Evolutionary conservation across 2,113 vertebrate genomes (phyloP), one percentile per base, ranked within the genome.

Genomic region (Pseudonaja textilis): DNA sequence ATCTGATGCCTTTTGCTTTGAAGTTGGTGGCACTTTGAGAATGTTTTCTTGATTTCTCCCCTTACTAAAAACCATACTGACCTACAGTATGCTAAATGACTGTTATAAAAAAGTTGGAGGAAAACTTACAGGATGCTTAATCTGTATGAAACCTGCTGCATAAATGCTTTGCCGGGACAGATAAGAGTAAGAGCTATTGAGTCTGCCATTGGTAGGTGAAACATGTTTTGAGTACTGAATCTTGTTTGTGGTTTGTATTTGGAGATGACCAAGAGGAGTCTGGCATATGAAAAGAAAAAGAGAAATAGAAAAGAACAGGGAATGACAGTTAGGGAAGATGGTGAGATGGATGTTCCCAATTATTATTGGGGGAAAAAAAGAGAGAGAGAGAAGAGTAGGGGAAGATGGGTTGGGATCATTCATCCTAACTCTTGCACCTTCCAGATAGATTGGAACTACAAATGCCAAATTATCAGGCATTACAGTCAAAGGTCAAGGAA

Each of bases 1-100:
- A 26, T n/a, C 52, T 59, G 92, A n/a, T 81, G 89, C n/a, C 86
- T 61, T 39, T 74, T 57, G 85, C 56, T 92, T 56, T 81, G 50
- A 1, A 1, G 23, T 90, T 91, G 52, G 88, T 87, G 91, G 29
- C 29, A 12, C 42, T 34, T 85, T 85, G 39, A 39, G 8, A 16
- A 55, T 0, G 3, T 18, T 85, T 85, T 91, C n/a, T 85, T 42
- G 34, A 14, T 85, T 22, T 23, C 47, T 45, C 47, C 14, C 16
- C 14, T 87, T 26, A 9, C 3, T 34, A 26, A 56, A 56, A 25
- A 42, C 23, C 29, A 39, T 23, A 88, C n/a, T 88, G 52, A 22
- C 52, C 87, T 89, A 64, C 59, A 64, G 26, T 29, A 89, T 3
- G 1, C 12, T 89, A 14, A 22, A 89, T 25, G 39, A 8, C 14